phyloP scores from a whole-genome alignment of 2,888 invertebrate species.

The Callyntrura sp. region DNA sequence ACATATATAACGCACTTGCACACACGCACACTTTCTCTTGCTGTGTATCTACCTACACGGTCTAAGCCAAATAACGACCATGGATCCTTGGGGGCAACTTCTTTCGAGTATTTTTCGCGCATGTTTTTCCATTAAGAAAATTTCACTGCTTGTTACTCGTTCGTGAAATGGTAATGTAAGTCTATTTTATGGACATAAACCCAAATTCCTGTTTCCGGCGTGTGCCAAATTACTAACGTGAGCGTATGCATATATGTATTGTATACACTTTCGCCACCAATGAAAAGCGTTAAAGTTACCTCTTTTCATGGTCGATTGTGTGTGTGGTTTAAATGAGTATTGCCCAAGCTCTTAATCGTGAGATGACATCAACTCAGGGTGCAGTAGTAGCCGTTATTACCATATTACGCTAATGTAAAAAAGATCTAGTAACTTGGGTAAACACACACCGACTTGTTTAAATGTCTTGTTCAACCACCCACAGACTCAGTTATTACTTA shows the following conservation, averaged over 20 bases:
- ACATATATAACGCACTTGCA: too few relatives aligned
- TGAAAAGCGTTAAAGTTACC: background rate
- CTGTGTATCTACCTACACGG: too few relatives aligned
- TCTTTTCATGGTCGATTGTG: slow-evolving; percentile 23
- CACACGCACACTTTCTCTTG: too few relatives aligned
- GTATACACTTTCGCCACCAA: background rate
- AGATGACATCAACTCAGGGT: background rate
- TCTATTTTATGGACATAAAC: background rate
- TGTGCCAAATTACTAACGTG: background rate
- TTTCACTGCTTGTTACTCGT: background rate
- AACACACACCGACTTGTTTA: slow-evolving; percentile 14
- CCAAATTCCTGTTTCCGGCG: background rate
- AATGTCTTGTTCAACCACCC: background rate
- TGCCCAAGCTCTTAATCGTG: background rate
- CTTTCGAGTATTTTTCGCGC: background rate
- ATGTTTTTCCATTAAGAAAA: background rate
- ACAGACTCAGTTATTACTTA: background rate
- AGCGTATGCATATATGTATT: background rate
- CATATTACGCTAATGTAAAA: slow-evolving; percentile 17
- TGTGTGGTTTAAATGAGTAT: slow-evolving; percentile 8
- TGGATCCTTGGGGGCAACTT: background rate
- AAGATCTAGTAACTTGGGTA: slow-evolving; percentile 8
- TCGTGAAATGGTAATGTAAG: background rate
- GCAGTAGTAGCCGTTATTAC: slow-evolving; percentile 1
- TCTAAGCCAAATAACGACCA: too few relatives aligned